Percentiles rank a stretch among this genome's conserved stretches.
These are phyloP conservation scores for Sporophila hypoxantha DNA, from an alignment of 2,113 vertebrate species.

Conservation along the genomic window DNA sequence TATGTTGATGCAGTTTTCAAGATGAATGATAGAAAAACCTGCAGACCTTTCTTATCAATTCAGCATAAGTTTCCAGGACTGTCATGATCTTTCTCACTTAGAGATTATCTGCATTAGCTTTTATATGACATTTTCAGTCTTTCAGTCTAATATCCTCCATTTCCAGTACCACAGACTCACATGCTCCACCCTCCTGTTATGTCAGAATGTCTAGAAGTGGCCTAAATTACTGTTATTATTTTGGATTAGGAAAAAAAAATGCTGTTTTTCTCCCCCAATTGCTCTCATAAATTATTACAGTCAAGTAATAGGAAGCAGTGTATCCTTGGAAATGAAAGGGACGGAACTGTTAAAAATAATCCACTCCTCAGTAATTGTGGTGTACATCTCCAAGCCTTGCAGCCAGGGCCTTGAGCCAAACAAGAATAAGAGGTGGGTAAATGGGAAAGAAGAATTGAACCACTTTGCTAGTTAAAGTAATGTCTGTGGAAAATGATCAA, in stretches of 20 bases:
- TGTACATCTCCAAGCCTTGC: background rate
- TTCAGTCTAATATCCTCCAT: background rate
- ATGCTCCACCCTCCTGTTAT: background rate
- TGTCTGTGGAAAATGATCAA: background rate
- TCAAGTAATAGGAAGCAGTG: slow-evolving; percentile 18
- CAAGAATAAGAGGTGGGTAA: background rate
- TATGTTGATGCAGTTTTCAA: background rate
- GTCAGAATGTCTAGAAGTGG: background rate
- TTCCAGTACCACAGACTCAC: background rate
- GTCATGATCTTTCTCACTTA: background rate
- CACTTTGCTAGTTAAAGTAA: background rate
- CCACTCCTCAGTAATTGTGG: background rate
- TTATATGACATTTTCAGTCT: background rate
- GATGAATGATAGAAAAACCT: background rate
- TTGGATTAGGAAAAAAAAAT: background rate
- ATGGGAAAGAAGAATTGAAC: background rate
- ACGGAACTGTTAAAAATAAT: slow-evolving; percentile 26
- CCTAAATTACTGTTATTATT: slow-evolving; percentile 19
- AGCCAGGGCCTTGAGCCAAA: background rate
- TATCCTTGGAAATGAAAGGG: slow-evolving; percentile 23
- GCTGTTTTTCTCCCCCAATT: background rate
- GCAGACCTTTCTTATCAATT: background rate
- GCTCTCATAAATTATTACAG: slow-evolving; percentile 2
- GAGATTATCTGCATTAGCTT: background rate
- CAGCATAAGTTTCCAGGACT: background rate